These are phyloP conservation scores for Corythaixoides concolor DNA, from an alignment of 2,113 vertebrate genomes.

Conservation along the genomic window DNA sequence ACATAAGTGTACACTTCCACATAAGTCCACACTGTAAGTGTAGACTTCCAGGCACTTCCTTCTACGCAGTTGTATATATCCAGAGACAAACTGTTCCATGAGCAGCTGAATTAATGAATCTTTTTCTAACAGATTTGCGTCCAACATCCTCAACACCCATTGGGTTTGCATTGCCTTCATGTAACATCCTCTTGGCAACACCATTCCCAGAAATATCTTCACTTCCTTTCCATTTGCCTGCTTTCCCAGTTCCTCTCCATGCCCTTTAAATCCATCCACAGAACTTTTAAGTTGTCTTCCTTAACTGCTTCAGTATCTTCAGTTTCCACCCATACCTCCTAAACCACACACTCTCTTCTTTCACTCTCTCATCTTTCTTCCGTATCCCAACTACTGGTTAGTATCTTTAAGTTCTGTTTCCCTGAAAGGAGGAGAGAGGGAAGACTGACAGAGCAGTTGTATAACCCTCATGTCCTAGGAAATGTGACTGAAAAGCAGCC, in stretches of 20 bases:
- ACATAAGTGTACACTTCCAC: neutral
- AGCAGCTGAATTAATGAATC: constrained; percentile 31
- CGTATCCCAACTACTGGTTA: neutral
- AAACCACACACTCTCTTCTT: neutral
- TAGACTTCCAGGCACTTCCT: constrained; percentile 62
- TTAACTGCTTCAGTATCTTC: neutral
- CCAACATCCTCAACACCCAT: constrained; percentile 33
- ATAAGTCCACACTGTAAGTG: neutral
- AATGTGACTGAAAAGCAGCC: neutral
- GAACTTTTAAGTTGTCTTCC: neutral
- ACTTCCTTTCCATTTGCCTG: constrained; percentile 14
- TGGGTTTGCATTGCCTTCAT: neutral
- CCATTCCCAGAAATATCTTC: neutral
- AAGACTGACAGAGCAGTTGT: neutral
- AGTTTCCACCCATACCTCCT: neutral
- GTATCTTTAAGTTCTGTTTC: neutral
- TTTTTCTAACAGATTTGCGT: neutral
- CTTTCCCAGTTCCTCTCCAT: neutral
- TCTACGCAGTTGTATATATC: neutral
- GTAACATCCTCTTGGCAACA: constrained; percentile 6
- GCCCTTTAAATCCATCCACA: neutral
- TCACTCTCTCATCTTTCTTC: neutral
- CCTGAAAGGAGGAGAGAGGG: neutral
- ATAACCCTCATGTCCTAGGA: neutral
- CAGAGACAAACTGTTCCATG: constrained; percentile 50